Evolutionary conservation across 2,797 vertebrate species (phyloP).

Genomic region (Thalassophryne amazonica): DNA sequence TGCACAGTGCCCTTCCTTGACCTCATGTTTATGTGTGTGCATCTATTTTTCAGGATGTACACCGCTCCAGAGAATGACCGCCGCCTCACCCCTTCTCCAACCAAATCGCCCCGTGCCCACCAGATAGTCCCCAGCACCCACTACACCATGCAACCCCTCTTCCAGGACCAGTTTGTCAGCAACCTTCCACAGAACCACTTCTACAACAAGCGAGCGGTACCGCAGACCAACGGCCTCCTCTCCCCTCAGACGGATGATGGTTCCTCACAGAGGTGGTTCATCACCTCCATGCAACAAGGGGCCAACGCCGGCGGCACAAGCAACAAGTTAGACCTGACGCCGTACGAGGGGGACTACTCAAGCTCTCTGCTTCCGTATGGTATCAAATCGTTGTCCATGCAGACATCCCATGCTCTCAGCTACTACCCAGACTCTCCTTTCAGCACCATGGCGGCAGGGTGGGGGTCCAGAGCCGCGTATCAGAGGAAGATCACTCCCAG

Average conservation of each 20-base stretch:
- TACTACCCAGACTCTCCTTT: conserved; percentile 95
- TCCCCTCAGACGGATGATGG: conserved; percentile 88
- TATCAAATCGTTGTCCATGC: conserved; percentile 92
- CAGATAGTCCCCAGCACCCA: conserved; percentile 93
- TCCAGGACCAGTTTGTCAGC: conserved; percentile 95
- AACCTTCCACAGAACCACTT: conserved; percentile 89
- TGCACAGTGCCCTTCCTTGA: not conserved
- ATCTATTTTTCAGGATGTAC: conserved; percentile 87
- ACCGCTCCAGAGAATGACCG: conserved; percentile 90
- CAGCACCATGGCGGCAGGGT: conserved; percentile 87
- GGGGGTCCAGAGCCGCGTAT: conserved; percentile 85
- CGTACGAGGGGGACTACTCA: conserved; percentile 92
- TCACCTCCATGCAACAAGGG: conserved; percentile 90
- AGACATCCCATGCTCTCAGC: conserved; percentile 89
- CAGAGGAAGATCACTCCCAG: conserved; percentile 88
- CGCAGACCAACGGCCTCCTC: conserved; percentile 87
- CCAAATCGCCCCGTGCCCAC: conserved; percentile 90
- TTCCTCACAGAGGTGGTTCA: conserved; percentile 92
- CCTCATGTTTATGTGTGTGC: conserved; percentile 34
- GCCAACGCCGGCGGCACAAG: conserved; percentile 40
- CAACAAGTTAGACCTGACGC: conserved; percentile 88
- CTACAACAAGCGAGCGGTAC: conserved; percentile 90
- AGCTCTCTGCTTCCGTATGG: conserved; percentile 90
- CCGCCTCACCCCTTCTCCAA: conserved; percentile 95
- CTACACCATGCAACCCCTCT: conserved; percentile 91